A percentile compares a stretch with the other conserved stretches of the same genome.
Evolutionary conservation across 1,140 invertebrate species (phyloP).

Genomic region (Atta cephalotes): DNA sequence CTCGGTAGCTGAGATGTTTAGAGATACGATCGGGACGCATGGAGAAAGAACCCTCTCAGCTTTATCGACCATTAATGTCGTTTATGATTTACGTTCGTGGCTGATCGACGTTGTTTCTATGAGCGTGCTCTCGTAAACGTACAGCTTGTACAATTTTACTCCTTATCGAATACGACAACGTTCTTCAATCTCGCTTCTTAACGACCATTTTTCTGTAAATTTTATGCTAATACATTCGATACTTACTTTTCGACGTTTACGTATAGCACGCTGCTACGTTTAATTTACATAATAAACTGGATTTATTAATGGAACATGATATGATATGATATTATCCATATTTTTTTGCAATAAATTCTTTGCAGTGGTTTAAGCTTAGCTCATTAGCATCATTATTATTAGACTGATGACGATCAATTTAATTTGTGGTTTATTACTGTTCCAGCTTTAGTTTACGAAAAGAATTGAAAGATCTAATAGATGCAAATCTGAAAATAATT

Average conservation of each 20-base stretch:
- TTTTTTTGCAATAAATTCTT: no score
- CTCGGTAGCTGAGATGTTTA: slow-evolving; percentile 41
- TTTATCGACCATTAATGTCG: slow-evolving; percentile 56
- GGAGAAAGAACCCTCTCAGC: slow-evolving; percentile 39
- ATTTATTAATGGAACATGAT: not conserved
- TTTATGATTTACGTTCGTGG: slow-evolving; percentile 53
- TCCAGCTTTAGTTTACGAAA: no score
- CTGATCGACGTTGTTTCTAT: slow-evolving; percentile 31
- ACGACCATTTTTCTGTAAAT: slow-evolving; percentile 23
- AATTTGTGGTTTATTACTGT: no score
- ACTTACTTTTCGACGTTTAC: not conserved
- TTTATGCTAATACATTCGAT: slow-evolving; percentile 22
- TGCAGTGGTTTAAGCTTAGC: no score
- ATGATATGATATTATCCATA: not conserved
- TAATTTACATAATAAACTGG: not conserved
- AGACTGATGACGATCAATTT: no score
- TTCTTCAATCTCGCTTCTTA: not conserved
- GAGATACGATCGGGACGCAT: slow-evolving; percentile 44
- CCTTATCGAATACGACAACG: slow-evolving; percentile 23
- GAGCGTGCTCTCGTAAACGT: slow-evolving; percentile 34
- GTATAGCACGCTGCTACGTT: not conserved
- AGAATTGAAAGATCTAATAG: no score
- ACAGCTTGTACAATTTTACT: not conserved
- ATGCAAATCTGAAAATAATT: no score
- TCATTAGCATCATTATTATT: no score